Evolutionary conservation across 2,113 vertebrate species (phyloP), one percentile per base, ranked within the genome.

Genomic region (Albula glossodonta): DNA sequence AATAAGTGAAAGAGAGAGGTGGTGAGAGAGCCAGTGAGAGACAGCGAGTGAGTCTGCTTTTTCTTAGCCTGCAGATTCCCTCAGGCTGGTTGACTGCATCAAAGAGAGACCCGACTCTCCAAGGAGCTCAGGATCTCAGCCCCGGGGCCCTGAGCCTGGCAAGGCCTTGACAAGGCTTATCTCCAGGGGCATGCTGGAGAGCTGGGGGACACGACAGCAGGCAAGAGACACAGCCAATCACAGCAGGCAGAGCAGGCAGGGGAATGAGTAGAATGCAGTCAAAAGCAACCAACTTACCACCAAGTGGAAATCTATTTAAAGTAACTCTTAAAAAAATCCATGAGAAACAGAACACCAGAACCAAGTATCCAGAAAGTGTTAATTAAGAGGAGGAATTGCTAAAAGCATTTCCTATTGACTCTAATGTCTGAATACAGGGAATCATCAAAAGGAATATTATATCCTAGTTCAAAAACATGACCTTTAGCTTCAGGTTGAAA

Each of bases 81-180:
- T 88, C 90, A 92, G 94, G 92, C 93, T 88, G 86, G 92, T 91
- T 89, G 93, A 90, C 93, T 89, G 94, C 94, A 95, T 95, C 94
- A 95, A 96, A 96, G 94, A 70, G 84, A 87, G 89, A 60, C 83
- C 87, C 82, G 86, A 87, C 88, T 94, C 94, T 94, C 95, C 88
- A 91, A 94, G 95, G 91, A 94, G 93, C 89, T 88, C 85, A 91
- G 90, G 91, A 89, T 89, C 88, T 90, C 88, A 87, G 92, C 92
- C 92, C 86, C 86, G 83, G 91, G 92, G 92, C 92, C 92, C 87
- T 85, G 83, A 90, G 92, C 90, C 86, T 87, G 90, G 91, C 83
- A 31, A 93, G 92, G 92, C 93, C 93, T 93, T 94, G 90, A 93
- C 93, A 93, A 90, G 85, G 89, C 89, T 89, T 13, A 93, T 93